Conservation (phyloP, 1,140 invertebrate species). For the Drosophila parabipectinata region DNA sequence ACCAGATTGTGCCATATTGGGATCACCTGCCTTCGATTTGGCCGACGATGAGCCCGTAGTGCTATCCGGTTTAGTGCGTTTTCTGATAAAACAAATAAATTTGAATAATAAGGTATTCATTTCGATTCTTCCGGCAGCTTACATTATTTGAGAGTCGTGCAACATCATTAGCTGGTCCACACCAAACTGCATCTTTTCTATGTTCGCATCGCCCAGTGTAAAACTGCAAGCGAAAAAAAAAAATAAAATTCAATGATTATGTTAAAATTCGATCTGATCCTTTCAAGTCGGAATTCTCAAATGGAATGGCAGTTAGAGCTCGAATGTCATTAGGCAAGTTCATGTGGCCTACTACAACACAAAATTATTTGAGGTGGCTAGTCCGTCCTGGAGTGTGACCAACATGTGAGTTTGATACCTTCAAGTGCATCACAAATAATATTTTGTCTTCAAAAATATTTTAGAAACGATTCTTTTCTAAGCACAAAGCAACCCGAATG, state of each 20-base stretch:
- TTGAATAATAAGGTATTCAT: neutral
- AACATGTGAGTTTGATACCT: no score
- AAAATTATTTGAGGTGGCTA: neutral
- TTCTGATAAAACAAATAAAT: slow-evolving; percentile 17
- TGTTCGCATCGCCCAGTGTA: slow-evolving; percentile 74
- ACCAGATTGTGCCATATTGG: slow-evolving; percentile 34
- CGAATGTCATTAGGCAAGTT: neutral
- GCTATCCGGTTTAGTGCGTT: slow-evolving; percentile 72
- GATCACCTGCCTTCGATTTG: slow-evolving; percentile 54
- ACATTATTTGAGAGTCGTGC: slow-evolving; percentile 75
- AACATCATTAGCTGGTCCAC: slow-evolving; percentile 77
- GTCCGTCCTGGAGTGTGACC: no score
- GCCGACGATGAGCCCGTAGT: slow-evolving; percentile 38
- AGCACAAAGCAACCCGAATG: neutral
- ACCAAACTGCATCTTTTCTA: slow-evolving; percentile 78
- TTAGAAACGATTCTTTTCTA: no score
- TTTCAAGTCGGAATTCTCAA: neutral
- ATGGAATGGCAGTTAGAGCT: neutral
- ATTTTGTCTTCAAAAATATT: no score
- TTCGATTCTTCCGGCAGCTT: slow-evolving; percentile 15
- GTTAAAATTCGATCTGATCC: neutral
- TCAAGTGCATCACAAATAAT: no score
- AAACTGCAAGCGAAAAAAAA: slow-evolving; percentile 37
- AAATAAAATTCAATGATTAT: neutral
- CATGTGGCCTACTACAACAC: neutral